Evolutionary conservation across 37 sponge, comb jelly and placozoan genomes (phyloP).

Genomic region (Beroe forskalii): DNA sequence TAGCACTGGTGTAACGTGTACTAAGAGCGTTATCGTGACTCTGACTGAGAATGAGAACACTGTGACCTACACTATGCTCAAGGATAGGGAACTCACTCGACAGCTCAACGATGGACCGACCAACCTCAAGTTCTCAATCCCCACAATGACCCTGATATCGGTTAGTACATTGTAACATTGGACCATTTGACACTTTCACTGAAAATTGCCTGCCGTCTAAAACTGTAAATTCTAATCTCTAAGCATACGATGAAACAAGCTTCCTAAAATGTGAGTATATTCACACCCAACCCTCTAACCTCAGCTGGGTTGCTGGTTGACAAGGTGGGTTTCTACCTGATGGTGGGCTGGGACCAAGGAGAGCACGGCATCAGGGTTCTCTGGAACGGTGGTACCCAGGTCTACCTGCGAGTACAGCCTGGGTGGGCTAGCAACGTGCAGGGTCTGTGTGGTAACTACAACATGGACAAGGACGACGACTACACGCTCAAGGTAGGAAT

Average conservation of each 20-base stretch:
- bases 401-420: constrained; percentile 18
- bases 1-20: constrained; percentile 26
- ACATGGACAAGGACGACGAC: constrained; percentile 6
- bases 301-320: background rate
- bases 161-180: constrained; percentile 8
- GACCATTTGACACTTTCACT: background rate
- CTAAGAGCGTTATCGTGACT: constrained; percentile 60
- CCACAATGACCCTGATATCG: background rate
- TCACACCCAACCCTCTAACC: too few species aligned
- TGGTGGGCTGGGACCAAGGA: constrained; percentile 23
- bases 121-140: background rate
- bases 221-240: too few species aligned
- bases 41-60: background rate
- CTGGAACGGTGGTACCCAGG: constrained; percentile 64
- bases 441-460: constrained; percentile 65
- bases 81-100: constrained; percentile 29
- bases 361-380: constrained; percentile 13
- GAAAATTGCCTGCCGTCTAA: background rate
- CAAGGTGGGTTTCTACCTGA: constrained; percentile 60
- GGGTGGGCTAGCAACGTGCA: constrained; percentile 23
- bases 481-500: background rate
- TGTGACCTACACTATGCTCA: constrained; percentile 36
- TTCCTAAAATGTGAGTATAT: too few species aligned
- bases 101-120: background rate
- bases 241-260: too few species aligned